phyloP scores from a whole-genome alignment of 2,888 invertebrate genomes.

The Brenthis daphne region DNA sequence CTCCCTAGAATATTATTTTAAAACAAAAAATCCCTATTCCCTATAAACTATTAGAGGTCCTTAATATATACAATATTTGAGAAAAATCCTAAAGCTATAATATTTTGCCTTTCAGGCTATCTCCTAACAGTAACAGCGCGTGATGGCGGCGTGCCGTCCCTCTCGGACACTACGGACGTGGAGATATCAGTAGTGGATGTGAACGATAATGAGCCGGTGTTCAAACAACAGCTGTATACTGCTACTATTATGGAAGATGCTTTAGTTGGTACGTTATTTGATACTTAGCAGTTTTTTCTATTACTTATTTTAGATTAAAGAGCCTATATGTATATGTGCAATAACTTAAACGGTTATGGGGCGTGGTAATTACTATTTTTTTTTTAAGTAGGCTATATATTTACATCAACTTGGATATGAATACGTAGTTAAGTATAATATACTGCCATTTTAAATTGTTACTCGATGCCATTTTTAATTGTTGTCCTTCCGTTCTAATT shows the following conservation, averaged over 20 bases:
- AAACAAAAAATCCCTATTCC: neutral
- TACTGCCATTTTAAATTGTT: too few relatives aligned
- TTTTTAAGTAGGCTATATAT: neutral
- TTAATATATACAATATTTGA: neutral
- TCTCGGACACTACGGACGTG: constrained; percentile 96
- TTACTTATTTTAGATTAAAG: too few relatives aligned
- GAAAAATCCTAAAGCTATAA: neutral
- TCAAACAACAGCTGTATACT: constrained; percentile 90
- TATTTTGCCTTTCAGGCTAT: constrained; percentile 82
- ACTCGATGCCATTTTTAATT: too few relatives aligned
- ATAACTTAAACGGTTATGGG: too few relatives aligned
- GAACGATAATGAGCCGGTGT: constrained; percentile 96
- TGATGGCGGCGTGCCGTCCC: constrained; percentile 94
- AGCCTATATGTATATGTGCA: too few relatives aligned
- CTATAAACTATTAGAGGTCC: too few relatives aligned
- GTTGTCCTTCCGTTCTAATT: too few relatives aligned
- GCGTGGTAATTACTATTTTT: too few relatives aligned
- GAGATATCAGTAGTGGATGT: constrained; percentile 97
- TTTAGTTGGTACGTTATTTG: constrained; percentile 83
- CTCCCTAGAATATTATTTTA: too few relatives aligned
- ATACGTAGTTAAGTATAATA: too few relatives aligned
- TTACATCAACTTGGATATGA: too few relatives aligned
- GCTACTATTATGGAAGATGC: constrained; percentile 94
- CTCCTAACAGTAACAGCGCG: constrained; percentile 94
- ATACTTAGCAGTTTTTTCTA: neutral